Conservation (phyloP, 1,140 invertebrate genomes). For the Agrilus planipennis region DNA sequence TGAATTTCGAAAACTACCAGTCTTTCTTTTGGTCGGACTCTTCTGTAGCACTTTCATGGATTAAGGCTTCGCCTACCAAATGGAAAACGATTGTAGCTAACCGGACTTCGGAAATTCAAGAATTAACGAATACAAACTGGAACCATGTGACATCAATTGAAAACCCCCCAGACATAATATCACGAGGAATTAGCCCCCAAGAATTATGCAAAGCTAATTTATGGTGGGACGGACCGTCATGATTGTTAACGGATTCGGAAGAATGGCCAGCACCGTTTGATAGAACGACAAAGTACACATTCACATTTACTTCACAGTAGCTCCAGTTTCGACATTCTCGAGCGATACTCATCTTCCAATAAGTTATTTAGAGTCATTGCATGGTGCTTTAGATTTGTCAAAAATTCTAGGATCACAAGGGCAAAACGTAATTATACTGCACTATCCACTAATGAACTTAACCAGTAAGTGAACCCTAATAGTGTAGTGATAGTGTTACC, state of each 20-base stretch:
- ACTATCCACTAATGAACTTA: too few relatives aligned
- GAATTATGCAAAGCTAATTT: slow-evolving; percentile 18
- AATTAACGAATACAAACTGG: slow-evolving; percentile 26
- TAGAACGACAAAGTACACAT: background rate
- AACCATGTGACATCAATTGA: slow-evolving; percentile 27
- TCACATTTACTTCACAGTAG: too few relatives aligned
- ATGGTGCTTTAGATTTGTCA: too few relatives aligned
- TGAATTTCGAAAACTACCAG: too few relatives aligned
- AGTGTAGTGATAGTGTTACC: too few relatives aligned
- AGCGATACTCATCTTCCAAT: too few relatives aligned
- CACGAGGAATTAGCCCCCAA: slow-evolving; percentile 8
- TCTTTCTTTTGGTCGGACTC: slow-evolving; percentile 36
- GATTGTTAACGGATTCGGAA: slow-evolving; percentile 23
- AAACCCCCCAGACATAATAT: slow-evolving; percentile 35
- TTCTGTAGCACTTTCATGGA: slow-evolving; percentile 31
- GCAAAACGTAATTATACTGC: too few relatives aligned
- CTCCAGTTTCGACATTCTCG: too few relatives aligned
- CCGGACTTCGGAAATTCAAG: slow-evolving; percentile 28
- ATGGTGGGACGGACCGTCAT: too few relatives aligned
- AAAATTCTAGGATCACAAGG: too few relatives aligned
- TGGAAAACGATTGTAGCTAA: slow-evolving; percentile 32
- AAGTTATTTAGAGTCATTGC: too few relatives aligned
- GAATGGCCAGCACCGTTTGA: slow-evolving; percentile 18
- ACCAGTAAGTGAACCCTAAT: too few relatives aligned
- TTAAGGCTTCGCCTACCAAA: slow-evolving; percentile 21